Percentiles rank a stretch among this genome's conserved stretches.
These are phyloP conservation scores for Chunga burmeisteri DNA, from an alignment of 2,113 vertebrate genomes.

Conservation along the genomic window DNA sequence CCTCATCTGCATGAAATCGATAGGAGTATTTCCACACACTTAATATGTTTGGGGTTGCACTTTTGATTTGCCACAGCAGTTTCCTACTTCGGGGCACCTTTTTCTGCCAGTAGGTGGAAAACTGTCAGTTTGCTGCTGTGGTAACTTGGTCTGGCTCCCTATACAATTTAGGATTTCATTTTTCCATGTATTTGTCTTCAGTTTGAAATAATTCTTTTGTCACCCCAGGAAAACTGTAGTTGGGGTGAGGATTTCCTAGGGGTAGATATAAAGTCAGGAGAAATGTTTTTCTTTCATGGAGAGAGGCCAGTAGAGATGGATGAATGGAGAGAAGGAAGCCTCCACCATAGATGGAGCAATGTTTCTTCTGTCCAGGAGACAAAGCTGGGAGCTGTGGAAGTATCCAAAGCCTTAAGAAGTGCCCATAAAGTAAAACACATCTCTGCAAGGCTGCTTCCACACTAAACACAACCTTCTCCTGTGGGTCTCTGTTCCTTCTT, in stretches of 20 bases:
- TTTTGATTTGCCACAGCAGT: not conserved
- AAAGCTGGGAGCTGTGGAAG: not conserved
- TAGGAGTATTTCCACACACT: not conserved
- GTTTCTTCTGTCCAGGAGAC: not conserved
- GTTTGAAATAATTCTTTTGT: not conserved
- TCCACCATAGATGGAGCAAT: not conserved
- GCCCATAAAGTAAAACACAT: not conserved
- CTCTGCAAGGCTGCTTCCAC: not conserved
- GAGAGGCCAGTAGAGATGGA: not conserved
- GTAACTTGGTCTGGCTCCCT: not conserved
- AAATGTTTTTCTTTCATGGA: not conserved
- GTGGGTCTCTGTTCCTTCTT: not conserved
- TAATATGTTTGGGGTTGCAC: not conserved
- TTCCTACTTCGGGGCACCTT: not conserved
- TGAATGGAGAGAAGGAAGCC: not conserved
- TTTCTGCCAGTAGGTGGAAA: not conserved
- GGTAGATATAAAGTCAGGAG: not conserved
- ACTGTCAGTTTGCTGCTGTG: not conserved
- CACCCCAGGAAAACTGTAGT: not conserved
- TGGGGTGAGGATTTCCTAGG: not conserved
- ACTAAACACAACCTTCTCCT: not conserved
- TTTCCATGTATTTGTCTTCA: not conserved
- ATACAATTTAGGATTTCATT: not conserved
- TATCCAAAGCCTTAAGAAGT: not conserved
- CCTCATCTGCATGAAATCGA: not conserved